phyloP scores from a whole-genome alignment of 2,797 vertebrate genomes.

The Malurus leucopterus region DNA sequence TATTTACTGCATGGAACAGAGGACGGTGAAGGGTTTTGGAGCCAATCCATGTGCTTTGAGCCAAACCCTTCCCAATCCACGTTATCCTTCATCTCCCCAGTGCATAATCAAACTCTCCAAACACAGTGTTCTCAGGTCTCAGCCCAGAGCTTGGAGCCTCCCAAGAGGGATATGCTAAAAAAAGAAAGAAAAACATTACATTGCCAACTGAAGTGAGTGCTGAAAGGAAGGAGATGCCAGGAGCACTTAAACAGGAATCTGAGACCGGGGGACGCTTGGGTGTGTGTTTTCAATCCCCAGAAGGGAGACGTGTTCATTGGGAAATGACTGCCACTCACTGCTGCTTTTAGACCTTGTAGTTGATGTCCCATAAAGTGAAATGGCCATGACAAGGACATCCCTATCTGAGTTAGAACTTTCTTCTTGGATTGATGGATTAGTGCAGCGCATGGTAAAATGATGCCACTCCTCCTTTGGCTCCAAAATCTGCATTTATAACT shows the following conservation, averaged over 20 bases:
- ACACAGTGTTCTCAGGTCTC: not conserved
- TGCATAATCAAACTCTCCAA: constrained; percentile 22
- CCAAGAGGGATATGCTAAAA: constrained; percentile 10
- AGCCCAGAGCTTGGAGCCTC: constrained; percentile 26
- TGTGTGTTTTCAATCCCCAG: constrained; percentile 15
- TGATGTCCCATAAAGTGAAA: constrained; percentile 7
- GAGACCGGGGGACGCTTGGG: not conserved
- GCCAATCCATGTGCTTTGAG: not conserved
- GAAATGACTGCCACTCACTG: constrained; percentile 1
- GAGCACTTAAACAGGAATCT: constrained; percentile 6
- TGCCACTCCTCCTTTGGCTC: not conserved
- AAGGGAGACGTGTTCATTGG: not conserved
- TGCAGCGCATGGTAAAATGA: not conserved
- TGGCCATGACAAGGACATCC: not conserved
- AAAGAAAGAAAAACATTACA: constrained; percentile 37
- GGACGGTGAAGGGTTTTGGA: not conserved
- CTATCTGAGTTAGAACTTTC: not conserved
- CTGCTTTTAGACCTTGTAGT: not conserved
- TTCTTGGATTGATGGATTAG: not conserved
- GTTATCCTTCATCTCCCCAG: constrained; percentile 26
- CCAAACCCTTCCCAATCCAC: not conserved
- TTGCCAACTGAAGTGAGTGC: constrained; percentile 32
- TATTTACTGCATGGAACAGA: not conserved
- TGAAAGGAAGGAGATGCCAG: constrained; percentile 45
- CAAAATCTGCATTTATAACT: rapidly evolving